Percentiles rank a stretch among this genome's conserved stretches.
These are phyloP conservation scores for Tapera naevia DNA, from an alignment of 2,797 vertebrate species.

Conservation along the genomic window DNA sequence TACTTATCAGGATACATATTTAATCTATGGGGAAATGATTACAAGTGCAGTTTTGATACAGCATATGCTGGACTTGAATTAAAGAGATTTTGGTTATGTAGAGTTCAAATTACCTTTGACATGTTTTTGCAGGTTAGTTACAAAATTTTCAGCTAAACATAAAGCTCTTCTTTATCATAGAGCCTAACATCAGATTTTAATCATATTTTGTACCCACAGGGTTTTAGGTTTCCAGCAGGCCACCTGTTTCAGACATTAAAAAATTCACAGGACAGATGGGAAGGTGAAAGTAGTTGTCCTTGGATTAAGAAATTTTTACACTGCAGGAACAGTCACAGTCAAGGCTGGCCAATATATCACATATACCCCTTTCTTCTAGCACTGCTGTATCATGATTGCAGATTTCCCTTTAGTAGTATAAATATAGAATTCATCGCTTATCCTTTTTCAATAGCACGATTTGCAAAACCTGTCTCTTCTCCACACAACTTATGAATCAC, in stretches of 20 bases:
- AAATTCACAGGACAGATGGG: conserved; percentile 89
- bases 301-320: conserved; percentile 83
- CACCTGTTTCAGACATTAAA: conserved; percentile 89
- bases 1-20: conserved; percentile 7
- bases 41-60: conserved; percentile 60
- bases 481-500: conserved; percentile 41
- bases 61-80: conserved; percentile 73
- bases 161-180: conserved; percentile 77
- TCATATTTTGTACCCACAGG: conserved; percentile 87
- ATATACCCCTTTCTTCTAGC: conserved; percentile 54
- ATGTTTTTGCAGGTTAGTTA: conserved; percentile 75
- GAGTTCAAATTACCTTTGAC: conserved; percentile 75
- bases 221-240: conserved; percentile 83
- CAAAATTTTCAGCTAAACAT: conserved; percentile 73
- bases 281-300: conserved; percentile 87
- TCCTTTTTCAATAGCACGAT: not conserved
- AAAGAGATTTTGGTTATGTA: conserved; percentile 71
- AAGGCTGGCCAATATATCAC: conserved; percentile 73
- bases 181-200: conserved; percentile 86
- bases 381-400: conserved; percentile 55
- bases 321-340: conserved; percentile 70
- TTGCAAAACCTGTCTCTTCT: conserved; percentile 59
- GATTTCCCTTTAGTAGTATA: conserved; percentile 66
- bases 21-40: conserved; percentile 58
- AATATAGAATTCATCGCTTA: conserved; percentile 66